These are phyloP conservation scores for Nothobranchius kuhntae DNA, from an alignment of 2,113 vertebrate genomes.

Conservation along the genomic window DNA sequence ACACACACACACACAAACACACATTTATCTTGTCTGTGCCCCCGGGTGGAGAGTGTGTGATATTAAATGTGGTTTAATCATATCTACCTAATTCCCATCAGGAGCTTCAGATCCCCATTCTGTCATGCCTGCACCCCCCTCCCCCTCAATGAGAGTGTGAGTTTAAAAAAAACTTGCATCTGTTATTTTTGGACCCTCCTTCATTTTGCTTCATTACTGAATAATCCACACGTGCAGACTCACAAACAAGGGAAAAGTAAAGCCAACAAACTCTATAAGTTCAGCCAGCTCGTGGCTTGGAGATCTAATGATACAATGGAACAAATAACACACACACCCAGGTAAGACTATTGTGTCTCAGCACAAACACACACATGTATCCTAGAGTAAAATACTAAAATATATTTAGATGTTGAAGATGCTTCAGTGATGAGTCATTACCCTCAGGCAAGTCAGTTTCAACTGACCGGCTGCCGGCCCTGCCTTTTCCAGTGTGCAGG, in stretches of 20 bases:
- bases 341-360: slow-evolving; percentile 22
- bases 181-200: slow-evolving; percentile 20
- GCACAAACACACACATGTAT: slow-evolving; percentile 10
- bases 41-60: slow-evolving; percentile 15
- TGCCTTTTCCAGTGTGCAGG: background rate
- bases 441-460: slow-evolving; percentile 31
- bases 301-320: slow-evolving; percentile 10
- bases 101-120: slow-evolving; percentile 22
- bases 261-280: background rate
- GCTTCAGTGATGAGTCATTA: slow-evolving; percentile 23
- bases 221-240: background rate
- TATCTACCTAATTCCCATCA: slow-evolving; percentile 32
- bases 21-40: slow-evolving; percentile 21
- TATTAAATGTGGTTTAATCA: slow-evolving; percentile 34
- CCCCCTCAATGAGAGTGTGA: too few relatives aligned
- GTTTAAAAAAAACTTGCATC: background rate
- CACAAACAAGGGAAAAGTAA: background rate
- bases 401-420: slow-evolving; percentile 43
- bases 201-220: background rate
- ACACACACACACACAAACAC: slow-evolving; percentile 2
- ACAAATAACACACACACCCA: slow-evolving; percentile 1
- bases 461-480: slow-evolving; percentile 22
- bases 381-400: slow-evolving; percentile 12
- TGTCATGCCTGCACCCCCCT: background rate
- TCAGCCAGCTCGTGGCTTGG: background rate